These are phyloP conservation scores for Drosophila ercepeae DNA, from an alignment of 1,140 invertebrate genomes.

Conservation along the genomic window DNA sequence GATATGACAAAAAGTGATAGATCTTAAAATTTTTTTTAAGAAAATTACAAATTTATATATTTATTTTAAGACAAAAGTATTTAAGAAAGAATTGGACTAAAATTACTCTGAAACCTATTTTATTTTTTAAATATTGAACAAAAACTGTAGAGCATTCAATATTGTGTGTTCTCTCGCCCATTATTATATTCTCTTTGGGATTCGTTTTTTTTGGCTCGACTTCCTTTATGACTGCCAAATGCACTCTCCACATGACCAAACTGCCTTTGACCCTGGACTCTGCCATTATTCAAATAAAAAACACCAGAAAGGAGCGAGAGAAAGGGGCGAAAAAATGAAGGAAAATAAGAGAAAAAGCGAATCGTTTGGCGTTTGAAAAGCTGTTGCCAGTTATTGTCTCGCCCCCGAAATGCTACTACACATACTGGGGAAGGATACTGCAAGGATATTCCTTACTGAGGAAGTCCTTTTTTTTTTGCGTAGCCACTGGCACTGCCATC, in stretches of 20 bases:
- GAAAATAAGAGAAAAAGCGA: conserved; percentile 2
- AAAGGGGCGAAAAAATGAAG: conserved; percentile 1
- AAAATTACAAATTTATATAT: no score
- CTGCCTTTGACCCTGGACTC: conserved; percentile 19
- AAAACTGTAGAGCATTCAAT: conserved; percentile 15
- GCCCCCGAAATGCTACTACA: conserved; percentile 19
- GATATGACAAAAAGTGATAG: neutral
- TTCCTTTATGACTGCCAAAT: conserved; percentile 46
- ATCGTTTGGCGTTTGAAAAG: conserved; percentile 54
- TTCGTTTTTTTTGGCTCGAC: conserved; percentile 12
- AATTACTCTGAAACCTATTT: no score
- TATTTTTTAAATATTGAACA: no score
- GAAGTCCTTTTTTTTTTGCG: neutral
- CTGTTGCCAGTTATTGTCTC: conserved; percentile 50
- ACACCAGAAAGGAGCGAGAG: neutral
- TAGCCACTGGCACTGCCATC: conserved; percentile 39
- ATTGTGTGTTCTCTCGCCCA: neutral
- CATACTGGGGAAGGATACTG: conserved; percentile 48
- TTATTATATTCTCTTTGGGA: conserved; percentile 31
- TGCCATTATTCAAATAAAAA: conserved; percentile 63
- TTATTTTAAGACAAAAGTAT: no score
- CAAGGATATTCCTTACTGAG: neutral
- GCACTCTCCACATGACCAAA: conserved; percentile 42
- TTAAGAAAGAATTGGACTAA: no score
- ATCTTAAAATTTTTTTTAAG: no score